These are phyloP conservation scores for Galeopterus variegatus DNA, from an alignment of 2,113 vertebrate species.

Conservation along the genomic window DNA sequence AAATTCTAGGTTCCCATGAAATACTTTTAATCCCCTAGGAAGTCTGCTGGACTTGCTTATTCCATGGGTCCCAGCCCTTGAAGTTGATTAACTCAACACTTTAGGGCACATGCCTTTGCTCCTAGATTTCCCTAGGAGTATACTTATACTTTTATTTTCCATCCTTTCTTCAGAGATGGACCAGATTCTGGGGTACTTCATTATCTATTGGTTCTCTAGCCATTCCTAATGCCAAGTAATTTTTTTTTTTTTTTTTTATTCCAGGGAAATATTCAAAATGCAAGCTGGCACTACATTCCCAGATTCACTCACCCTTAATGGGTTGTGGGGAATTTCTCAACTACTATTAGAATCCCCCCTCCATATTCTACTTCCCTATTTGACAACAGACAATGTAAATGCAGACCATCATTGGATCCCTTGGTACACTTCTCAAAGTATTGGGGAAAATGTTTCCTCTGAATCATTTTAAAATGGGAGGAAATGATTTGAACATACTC, in stretches of 20 bases:
- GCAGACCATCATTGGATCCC: not conserved
- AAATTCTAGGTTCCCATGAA: slow-evolving; percentile 7
- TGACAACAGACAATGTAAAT: slow-evolving; percentile 16
- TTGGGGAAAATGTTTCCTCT: not conserved
- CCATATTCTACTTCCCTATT: slow-evolving; percentile 71
- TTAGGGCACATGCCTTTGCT: not conserved
- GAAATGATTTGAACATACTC: slow-evolving; percentile 59
- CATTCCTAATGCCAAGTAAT: slow-evolving; percentile 24
- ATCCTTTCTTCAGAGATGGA: not conserved
- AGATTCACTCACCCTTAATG: not conserved
- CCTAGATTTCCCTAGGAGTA: not conserved
- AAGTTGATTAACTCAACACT: not conserved
- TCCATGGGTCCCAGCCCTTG: not conserved
- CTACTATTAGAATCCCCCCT: slow-evolving; percentile 44
- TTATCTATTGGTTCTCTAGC: not conserved
- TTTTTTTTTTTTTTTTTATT: not conserved
- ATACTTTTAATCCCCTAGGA: slow-evolving; percentile 24
- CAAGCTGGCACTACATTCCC: not conserved
- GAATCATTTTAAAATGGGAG: slow-evolving; percentile 53
- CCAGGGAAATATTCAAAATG: slow-evolving; percentile 49
- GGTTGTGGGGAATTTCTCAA: slow-evolving; percentile 69
- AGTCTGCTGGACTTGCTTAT: not conserved
- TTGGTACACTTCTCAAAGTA: slow-evolving; percentile 15
- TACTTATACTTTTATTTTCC: not conserved
- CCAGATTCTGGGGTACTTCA: not conserved